Conservation (phyloP, 2,888 invertebrate species). For the Falcaria lacertinaria region DNA sequence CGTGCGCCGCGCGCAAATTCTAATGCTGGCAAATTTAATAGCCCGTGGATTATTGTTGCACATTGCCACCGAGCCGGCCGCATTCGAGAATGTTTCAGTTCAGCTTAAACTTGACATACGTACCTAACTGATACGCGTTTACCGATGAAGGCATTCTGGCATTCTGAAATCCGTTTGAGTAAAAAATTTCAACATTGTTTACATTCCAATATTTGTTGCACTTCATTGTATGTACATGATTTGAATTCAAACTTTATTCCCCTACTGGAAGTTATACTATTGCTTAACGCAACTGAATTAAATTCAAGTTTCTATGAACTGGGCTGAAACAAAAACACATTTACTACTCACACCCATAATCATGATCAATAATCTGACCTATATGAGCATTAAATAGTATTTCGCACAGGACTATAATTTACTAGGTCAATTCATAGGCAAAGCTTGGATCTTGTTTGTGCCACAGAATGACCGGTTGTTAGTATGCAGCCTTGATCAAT, state of each 20-base stretch:
- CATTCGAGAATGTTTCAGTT: background rate
- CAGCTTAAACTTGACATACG: background rate
- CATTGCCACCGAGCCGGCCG: constrained; percentile 19
- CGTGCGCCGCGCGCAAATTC: constrained; percentile 77
- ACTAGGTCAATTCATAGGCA: background rate
- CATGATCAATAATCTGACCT: too few relatives aligned
- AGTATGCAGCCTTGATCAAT: constrained; percentile 1
- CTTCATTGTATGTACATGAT: background rate
- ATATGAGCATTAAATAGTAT: too few relatives aligned
- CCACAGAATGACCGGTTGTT: background rate
- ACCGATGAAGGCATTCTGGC: too few relatives aligned
- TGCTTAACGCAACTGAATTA: too few relatives aligned
- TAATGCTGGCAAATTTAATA: constrained; percentile 70
- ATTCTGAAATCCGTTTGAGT: too few relatives aligned
- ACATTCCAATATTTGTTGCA: constrained; percentile 5
- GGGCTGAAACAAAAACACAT: too few relatives aligned
- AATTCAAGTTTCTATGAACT: too few relatives aligned
- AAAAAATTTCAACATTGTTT: background rate
- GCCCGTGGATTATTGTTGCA: constrained; percentile 53
- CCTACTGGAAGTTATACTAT: too few relatives aligned
- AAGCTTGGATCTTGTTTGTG: constrained; percentile 1
- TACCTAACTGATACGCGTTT: background rate
- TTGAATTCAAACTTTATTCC: background rate
- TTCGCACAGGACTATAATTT: background rate
- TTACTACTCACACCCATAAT: too few relatives aligned